Evolutionary conservation across 2,113 vertebrate genomes (phyloP).

Genomic region (Rhynchomys soricoides): DNA sequence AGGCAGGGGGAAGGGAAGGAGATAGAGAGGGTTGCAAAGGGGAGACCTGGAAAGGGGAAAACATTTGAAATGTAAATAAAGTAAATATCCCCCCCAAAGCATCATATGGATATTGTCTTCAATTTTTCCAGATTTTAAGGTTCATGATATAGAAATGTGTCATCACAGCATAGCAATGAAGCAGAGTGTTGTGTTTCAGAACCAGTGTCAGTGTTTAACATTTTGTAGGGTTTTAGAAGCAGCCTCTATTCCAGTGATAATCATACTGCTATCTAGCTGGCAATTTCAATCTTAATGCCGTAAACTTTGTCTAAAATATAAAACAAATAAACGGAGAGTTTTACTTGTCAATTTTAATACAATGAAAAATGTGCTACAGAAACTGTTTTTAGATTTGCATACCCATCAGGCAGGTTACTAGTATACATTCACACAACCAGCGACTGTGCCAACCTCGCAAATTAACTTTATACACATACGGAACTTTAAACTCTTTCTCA

Average conservation of each 20-base stretch:
- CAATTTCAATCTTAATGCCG: neutral
- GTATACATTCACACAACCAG: neutral
- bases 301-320: constrained; percentile 45
- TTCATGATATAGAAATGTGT: neutral
- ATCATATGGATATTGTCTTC: neutral
- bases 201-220: constrained; percentile 8
- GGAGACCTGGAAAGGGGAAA: no score
- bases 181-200: neutral
- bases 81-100: no score
- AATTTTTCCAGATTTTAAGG: neutral
- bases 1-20: no score
- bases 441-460: neutral
- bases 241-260: constrained; percentile 20
- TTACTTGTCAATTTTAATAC: constrained; percentile 70
- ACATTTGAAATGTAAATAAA: no score
- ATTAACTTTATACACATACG: constrained; percentile 4
- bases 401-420: neutral
- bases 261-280: constrained; percentile 16
- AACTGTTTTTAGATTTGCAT: constrained; percentile 15
- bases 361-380: constrained; percentile 29
- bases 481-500: neutral
- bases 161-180: neutral
- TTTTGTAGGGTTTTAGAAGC: constrained; percentile 29
- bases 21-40: no score
- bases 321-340: constrained; percentile 15